Evolutionary conservation across 1,140 invertebrate species (phyloP), one percentile per base, ranked within the genome.

Genomic region (Nixonia krombeini): DNA sequence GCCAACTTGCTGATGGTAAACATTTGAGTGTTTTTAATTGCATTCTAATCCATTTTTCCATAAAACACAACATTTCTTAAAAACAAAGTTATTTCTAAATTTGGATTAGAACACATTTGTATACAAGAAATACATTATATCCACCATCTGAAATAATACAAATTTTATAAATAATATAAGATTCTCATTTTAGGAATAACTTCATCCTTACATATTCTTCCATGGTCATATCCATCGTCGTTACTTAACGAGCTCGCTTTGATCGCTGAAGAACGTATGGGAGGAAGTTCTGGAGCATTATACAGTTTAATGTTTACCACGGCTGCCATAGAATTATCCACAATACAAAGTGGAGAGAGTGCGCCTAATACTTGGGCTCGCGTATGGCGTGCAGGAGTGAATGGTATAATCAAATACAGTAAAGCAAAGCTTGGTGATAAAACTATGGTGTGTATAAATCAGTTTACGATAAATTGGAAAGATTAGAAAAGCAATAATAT

Each of bases 241-340:
- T 73, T 89, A 31, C 72, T 91, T 10, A 72, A 80, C 33, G 79
- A 87, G 53, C 71, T 92, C 18, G 87, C 88, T 0, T 79, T 87
- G 38, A 86, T 90, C 17, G 88, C 89, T 1, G 89, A 91, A 70
- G 86, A 84, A 18, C 78, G 82, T 52, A 92, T 92, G 89, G 91
- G 91, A 3, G 91, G 91, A 1, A 90, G 91, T 1, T 91, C 91
- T 0, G 91, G 91, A 1, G 91, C 89, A 1, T 76, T 93, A 1
- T 92, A 92, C 76, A 89, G 89, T 59, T 79, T 95, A 46, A 88
- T 93, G 44, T 88, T 94, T n/a, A 88, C 89, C 1, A 88, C 88
- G 5, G 88, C 89, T 7, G 86, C 88, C 0, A 75, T 79, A 17
- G 73, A 83, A 41, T 73, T 87, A 3, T 70, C 71, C 16, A 55